A percentile compares a stretch with the other conserved stretches of the same genome.
phyloP scores from a whole-genome alignment of 2,888 invertebrate genomes.

The Linhomoeus sp. region DNA sequence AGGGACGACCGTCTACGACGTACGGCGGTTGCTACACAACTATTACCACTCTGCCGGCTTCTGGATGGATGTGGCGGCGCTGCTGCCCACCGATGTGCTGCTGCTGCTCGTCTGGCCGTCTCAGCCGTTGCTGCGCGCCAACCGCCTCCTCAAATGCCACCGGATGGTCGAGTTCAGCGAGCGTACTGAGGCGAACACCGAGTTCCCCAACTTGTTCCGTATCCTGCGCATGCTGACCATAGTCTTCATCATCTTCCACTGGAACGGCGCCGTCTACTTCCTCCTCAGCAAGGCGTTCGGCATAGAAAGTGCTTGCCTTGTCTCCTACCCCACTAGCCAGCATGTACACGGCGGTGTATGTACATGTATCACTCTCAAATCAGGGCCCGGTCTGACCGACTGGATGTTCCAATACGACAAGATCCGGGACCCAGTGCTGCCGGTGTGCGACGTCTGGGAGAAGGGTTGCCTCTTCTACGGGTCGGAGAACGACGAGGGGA shows the following conservation, averaged over 20 bases:
- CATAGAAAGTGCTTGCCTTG: too few species aligned
- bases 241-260: conserved; percentile 73
- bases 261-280: conserved; percentile 85
- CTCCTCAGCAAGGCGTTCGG: conserved; percentile 71
- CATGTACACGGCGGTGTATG: too few species aligned
- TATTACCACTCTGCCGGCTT: background rate
- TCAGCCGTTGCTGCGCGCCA: conserved; percentile 12
- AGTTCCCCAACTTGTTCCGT: conserved; percentile 27
- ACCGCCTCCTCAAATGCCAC: conserved; percentile 14
- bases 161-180: conserved; percentile 26
- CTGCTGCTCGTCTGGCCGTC: too few species aligned
- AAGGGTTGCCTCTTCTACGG: conserved; percentile 15
- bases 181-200: conserved; percentile 29
- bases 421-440: background rate
- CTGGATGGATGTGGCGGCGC: background rate
- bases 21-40: background rate
- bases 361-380: too few species aligned
- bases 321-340: background rate
- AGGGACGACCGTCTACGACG: conserved; percentile 13
- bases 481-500: too few species aligned
- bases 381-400: too few species aligned
- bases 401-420: conserved; percentile 24
- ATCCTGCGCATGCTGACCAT: conserved; percentile 47
- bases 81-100: background rate
- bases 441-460: conserved; percentile 12